A percentile compares a stretch with the other conserved stretches of the same genome.
Conservation (phyloP, 2,113 vertebrate genomes). For the Pseudolaguvia tuberculata region DNA sequence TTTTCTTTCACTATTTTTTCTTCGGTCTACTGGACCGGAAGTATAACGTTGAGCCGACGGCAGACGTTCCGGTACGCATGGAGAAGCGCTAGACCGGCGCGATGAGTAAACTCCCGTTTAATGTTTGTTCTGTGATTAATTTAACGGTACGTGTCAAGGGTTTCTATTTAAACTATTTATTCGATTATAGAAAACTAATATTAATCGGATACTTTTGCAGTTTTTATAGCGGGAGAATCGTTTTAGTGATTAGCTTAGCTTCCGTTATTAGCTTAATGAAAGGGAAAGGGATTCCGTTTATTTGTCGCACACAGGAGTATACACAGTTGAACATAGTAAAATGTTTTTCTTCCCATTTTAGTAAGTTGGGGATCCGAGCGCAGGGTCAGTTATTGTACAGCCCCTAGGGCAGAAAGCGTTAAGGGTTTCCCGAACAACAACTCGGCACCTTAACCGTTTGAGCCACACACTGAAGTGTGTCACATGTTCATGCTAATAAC, state of each 20-base stretch:
- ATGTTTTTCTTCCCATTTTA: no score
- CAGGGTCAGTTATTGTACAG: no score
- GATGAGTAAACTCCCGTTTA: background rate
- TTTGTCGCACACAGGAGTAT: no score
- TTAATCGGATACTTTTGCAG: background rate
- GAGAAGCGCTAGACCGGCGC: constrained; percentile 17
- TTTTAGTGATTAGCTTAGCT: background rate
- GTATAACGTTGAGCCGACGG: constrained; percentile 57
- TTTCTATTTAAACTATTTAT: background rate
- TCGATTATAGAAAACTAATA: background rate
- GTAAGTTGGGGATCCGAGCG: no score
- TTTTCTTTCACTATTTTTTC: background rate
- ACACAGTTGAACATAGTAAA: no score
- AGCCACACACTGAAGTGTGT: no score
- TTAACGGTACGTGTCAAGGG: constrained; percentile 9
- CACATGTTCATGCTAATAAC: no score
- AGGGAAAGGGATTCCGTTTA: no score
- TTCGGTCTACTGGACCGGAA: constrained; percentile 52
- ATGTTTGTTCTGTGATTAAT: background rate
- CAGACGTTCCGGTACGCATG: constrained; percentile 21
- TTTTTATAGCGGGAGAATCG: background rate
- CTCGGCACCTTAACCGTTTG: no score
- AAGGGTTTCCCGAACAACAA: no score
- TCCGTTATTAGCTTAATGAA: no score
- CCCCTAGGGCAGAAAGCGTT: no score